Evolutionary conservation across 2,797 vertebrate genomes (phyloP), one percentile per base, ranked within the genome.

Genomic region (Mus caroli): DNA sequence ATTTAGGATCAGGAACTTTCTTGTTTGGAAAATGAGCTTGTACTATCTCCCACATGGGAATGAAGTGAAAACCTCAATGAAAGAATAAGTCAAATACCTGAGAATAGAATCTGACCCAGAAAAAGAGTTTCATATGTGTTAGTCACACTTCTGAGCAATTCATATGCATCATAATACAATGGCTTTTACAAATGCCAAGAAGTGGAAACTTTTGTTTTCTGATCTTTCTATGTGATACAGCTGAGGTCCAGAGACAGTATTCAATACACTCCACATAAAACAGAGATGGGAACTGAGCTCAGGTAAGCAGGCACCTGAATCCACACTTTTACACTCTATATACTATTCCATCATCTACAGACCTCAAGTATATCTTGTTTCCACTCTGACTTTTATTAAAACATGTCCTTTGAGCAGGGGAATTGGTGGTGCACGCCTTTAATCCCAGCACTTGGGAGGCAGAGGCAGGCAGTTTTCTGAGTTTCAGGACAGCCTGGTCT

Each of bases 81-180:
- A 22, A 20, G 2, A 28, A 40, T 67, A 19, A 28, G 54, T 31
- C n/a, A 58, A 79, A 90, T 62, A 5, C 37, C 4, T 77, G 40
- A 56, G 58, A 83, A 75, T 11, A 78, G 50, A 67, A 19, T 56
- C 11, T 54, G 2, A 34, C 86, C 12, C 2, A 83, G 11, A 62
- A 8, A 10, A 1, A 84, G 12, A 28, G 28, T 9, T 94, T 58
- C 46, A 9, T 58, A 26, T 85, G 13, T 50, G 12, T 46, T 22
- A 92, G 34, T 40, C 2, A 88, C 14, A 96, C 56, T 94, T 64
- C 54, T 71, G 83, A 64, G 12, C 40, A 17, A 3, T 82, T 82
- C 69, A 62, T 64, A n/a, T 17, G 17, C 7, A 64, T 34, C 34
- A 31, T 28, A 43, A n/a, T 24, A 73, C 22, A 67, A 9, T 91